Base-by-base conservation (phyloP, 2,113 vertebrate species). In the Tachycineta bicolor region DNA sequence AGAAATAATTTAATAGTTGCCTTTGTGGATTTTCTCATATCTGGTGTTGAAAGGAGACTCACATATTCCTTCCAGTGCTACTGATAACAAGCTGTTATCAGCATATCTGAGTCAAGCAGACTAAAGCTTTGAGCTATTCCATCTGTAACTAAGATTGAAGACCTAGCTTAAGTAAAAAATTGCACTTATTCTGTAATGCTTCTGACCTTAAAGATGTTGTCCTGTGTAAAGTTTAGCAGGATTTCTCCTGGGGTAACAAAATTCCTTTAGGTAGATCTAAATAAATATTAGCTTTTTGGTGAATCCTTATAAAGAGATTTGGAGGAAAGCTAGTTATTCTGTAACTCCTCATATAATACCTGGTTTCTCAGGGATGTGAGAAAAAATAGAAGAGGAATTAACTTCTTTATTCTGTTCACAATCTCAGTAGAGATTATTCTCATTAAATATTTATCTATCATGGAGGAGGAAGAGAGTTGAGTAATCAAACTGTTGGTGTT, bases 401-500 rank as follows among this genome's bases (percentile, higher is more conserved):
- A 80, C 46, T 96, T 93, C 80, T 92, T 96, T 89, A 70, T 24
- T 6, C 50, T 76, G 41, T 60, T 94, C 75, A 67, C 67, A 88
- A 77, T 74, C 81, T 74, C 67, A 77, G 67, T 90, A 55, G 74
- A 90, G 82, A 95, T 93, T 88, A 67, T 91, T 93, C 82, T 91
- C 44, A 85, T 90, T 83, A 96, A 96, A 95, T 93, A 95, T 95
- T 96, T 94, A 93, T 90, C 85, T 44, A 70, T 85, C 73, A 55
- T 78, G 59, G 79, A 86, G 64, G 9, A 83, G 47, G 52, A 83
- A 80, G 74, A 78, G 87, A 96, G 33, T 65, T 71, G 84, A 97
- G 91, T 95, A 96, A 96, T 97, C 65, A 96, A 90, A 94, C 82
- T 87, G 46, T 69, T 92, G 39, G 44, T 74, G 63, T 95, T 94